These are phyloP conservation scores for Bedellia somnulentella DNA, from an alignment of 2,888 invertebrate genomes.

Conservation along the genomic window DNA sequence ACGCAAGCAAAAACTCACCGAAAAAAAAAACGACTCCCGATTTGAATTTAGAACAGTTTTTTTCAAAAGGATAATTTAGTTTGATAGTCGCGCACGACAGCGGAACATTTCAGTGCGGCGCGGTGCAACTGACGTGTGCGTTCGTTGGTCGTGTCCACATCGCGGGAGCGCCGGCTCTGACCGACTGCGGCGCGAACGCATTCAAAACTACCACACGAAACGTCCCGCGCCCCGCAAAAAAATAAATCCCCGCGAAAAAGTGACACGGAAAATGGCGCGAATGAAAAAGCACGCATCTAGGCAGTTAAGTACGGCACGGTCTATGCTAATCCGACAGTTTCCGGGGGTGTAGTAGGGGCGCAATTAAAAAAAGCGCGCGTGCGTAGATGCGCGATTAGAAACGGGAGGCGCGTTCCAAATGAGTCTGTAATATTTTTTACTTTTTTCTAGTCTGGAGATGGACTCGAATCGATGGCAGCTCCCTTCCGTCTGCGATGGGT, in stretches of 20 bases:
- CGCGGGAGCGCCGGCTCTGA: conserved; percentile 42
- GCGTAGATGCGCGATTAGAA: conserved; percentile 59
- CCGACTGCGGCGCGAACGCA: conserved; percentile 54
- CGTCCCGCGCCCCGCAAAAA: conserved; percentile 17
- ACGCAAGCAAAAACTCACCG: conserved; percentile 20
- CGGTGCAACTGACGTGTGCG: neutral
- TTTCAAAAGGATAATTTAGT: too few relatives aligned
- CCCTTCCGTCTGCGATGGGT: conserved; percentile 1
- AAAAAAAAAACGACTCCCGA: conserved; percentile 9
- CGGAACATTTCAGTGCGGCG: neutral
- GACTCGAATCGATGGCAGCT: conserved; percentile 11
- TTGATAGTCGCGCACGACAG: neutral
- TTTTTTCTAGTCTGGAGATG: conserved; percentile 53
- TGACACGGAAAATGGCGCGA: conserved; percentile 47
- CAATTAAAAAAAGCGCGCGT: conserved; percentile 61
- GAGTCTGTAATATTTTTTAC: conserved; percentile 53
- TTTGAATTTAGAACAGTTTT: conserved; percentile 4
- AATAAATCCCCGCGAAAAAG: conserved; percentile 13
- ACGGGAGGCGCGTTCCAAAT: conserved; percentile 46
- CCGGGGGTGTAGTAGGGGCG: conserved; percentile 52
- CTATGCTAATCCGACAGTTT: conserved; percentile 59
- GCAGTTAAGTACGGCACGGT: conserved; percentile 37
- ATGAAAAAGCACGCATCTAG: too few relatives aligned
- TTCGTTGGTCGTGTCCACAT: conserved; percentile 23
- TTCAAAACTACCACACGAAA: conserved; percentile 20